Base-by-base conservation (phyloP, 1,140 invertebrate genomes). In the Panagrolaimus sp. region DNA sequence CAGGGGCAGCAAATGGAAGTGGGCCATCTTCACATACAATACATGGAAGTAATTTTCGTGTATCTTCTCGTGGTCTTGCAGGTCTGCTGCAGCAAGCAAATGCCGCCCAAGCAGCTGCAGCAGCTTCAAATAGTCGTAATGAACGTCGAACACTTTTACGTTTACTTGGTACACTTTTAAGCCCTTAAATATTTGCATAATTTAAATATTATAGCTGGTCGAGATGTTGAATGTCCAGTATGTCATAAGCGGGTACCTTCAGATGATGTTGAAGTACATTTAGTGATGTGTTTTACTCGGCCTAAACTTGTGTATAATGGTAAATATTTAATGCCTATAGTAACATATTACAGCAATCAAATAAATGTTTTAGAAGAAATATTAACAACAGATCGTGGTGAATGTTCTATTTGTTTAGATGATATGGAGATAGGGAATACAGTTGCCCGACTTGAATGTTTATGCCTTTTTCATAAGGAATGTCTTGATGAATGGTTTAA, bases 391-490 rank as follows among this genome's bases (percentile, higher is more conserved):
- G 90, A 93, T 80, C 97, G 96, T 83, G 91, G 91, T 63, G 95
- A 98, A 87, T 98, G 95, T 88, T 92, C 96, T 70, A 98, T 98
- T 85, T 98, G 95, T 86, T 89, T 98, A 79, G 95, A 98, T 85
- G 94, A 97, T 80, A 88, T 98, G 81, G 88, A 88, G 82, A 89
- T 92, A 82, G 95, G 94, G 67, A 90, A 96, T 86, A 91, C 91
- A 74, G 98, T 98, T 84, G 95, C 95, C 74, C 89, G 95, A 82
- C 88, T 98, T 84, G 95, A 95, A 81, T 98, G 95, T 87, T 89
- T 98, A 74, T 98, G 95, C 89, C 94, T 98, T 88, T 98, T 98
- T 86, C 95, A 98, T 86, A 98, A 98, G 89, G 89, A 89, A 20
- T 81, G 79, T 65, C 82, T 81, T 57, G 79, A 81, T 51, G 75